A percentile compares a stretch with the other conserved stretches of the same genome.
Evolutionary conservation across 2,113 vertebrate genomes (phyloP).

Genomic region (Urocynchramus pylzowi): DNA sequence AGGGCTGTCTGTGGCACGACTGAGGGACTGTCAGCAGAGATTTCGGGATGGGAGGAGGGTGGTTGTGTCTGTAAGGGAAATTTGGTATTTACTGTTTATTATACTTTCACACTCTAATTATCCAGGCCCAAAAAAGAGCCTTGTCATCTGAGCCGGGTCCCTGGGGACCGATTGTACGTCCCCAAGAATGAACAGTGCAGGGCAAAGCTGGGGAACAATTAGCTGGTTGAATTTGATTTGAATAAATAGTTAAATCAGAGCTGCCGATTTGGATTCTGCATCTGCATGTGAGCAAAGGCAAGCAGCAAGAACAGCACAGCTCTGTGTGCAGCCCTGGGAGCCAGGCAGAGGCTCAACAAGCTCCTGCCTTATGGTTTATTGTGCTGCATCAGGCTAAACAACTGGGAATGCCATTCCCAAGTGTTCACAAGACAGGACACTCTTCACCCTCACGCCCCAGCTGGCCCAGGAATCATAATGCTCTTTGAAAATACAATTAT

Average conservation of each 20-base stretch:
- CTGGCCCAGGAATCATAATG: neutral
- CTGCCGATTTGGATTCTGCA: constrained; percentile 11
- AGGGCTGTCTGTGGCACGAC: neutral
- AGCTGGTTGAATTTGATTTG: constrained; percentile 17
- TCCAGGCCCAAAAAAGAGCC: neutral
- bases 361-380: neutral
- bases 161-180: constrained; percentile 15
- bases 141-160: neutral
- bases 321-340: neutral
- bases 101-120: neutral
- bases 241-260: constrained; percentile 33
- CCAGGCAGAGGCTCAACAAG: neutral
- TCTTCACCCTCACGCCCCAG: neutral
- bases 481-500: neutral
- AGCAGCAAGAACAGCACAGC: neutral
- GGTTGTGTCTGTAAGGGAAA: neutral
- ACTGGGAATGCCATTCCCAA: neutral
- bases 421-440: neutral
- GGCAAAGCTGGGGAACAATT: constrained; percentile 9
- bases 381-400: neutral
- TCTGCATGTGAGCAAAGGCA: neutral
- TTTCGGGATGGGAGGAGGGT: neutral
- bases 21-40: neutral
- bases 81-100: neutral
- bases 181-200: neutral